These are phyloP conservation scores for Conchocele bisecta DNA, from an alignment of 2,888 invertebrate genomes.

Conservation along the genomic window DNA sequence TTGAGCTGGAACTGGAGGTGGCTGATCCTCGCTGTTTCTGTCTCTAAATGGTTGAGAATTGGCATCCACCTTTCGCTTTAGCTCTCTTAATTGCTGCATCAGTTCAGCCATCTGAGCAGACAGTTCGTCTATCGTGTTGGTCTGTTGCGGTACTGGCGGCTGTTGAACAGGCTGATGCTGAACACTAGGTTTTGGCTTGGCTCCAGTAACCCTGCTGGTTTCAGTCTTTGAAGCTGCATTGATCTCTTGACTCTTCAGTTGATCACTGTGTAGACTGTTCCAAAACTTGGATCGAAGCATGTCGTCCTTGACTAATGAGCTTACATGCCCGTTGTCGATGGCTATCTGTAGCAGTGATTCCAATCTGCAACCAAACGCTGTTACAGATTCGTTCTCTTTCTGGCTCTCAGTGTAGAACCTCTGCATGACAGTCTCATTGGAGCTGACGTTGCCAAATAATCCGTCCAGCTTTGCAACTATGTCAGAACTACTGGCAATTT, in stretches of 20 bases:
- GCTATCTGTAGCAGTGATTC: conserved; percentile 22
- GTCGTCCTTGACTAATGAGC: conserved; percentile 24
- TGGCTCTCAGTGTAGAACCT: conserved; percentile 27
- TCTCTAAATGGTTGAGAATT: too few relatives aligned
- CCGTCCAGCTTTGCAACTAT: conserved; percentile 25
- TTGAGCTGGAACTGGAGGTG: too few relatives aligned
- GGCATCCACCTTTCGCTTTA: too few relatives aligned
- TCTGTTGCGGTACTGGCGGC: too few relatives aligned
- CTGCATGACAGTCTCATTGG: conserved; percentile 40
- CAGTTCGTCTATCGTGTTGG: too few relatives aligned
- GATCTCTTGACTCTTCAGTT: too few relatives aligned
- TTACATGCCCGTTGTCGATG: conserved; percentile 25
- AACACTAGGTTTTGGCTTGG: not conserved
- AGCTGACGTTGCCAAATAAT: conserved; percentile 21
- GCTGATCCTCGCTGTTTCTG: too few relatives aligned
- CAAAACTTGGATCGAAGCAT: conserved; percentile 35
- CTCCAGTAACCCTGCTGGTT: conserved; percentile 17
- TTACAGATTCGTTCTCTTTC: conserved; percentile 24
- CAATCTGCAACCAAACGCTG: conserved; percentile 34
- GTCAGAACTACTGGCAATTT: conserved; percentile 13
- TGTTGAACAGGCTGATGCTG: not conserved
- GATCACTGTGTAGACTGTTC: conserved; percentile 23
- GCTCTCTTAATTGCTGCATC: not conserved
- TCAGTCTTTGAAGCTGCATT: conserved; percentile 14
- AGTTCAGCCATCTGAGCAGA: too few relatives aligned